Evolutionary conservation across 2,113 vertebrate species (phyloP), one percentile per base, ranked within the genome.

Genomic region (Malurus alboscapulatus): DNA sequence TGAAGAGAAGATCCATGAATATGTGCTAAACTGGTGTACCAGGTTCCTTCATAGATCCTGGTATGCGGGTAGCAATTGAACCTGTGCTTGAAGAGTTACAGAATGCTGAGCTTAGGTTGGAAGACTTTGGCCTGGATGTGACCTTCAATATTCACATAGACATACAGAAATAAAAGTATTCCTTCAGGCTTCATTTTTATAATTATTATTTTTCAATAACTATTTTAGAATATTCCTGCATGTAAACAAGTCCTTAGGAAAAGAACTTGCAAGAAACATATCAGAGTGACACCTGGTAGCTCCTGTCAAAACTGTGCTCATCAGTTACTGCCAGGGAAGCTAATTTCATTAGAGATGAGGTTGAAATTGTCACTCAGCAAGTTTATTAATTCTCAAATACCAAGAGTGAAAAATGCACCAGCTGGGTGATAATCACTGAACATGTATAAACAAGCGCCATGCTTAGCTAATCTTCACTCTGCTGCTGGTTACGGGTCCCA

Each of bases 371-470:
- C 94, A 91, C 87, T 94, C 63, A 75, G 92, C 75, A 94, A 87
- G 84, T 94, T 83, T 95, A 95, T 95, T 95, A 95, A 95, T 94
- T 95, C 77, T 73, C 88, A 71, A 26, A 61, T 91, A 96, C 66
- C 27, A 87, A 92, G 93, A 93, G 85, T 87, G 55, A 89, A 67
- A 61, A 92, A 87, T 5, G 8, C 59, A 69, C 94, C 87, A 86
- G 83, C 96, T 87, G 95, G 69, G 92, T 42, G 42, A 90, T 89
- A 74, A 79, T 79, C 92, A 90, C 50, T 81, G 69, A 68, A 51
- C 84, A 71, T 57, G 87, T 75, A 88, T 17, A 38, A 88, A 94
- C 91, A 95, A 63, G 92, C 27, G 76, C 74, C n/a, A 32, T 69
- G 29, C n/a, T 78, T 88, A 86, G 79, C 61, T 83, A 57, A 74